A percentile compares a stretch with the other conserved stretches of the same genome.
phyloP scores from a whole-genome alignment of 2,113 vertebrate species.

The Hoplias malabaricus region DNA sequence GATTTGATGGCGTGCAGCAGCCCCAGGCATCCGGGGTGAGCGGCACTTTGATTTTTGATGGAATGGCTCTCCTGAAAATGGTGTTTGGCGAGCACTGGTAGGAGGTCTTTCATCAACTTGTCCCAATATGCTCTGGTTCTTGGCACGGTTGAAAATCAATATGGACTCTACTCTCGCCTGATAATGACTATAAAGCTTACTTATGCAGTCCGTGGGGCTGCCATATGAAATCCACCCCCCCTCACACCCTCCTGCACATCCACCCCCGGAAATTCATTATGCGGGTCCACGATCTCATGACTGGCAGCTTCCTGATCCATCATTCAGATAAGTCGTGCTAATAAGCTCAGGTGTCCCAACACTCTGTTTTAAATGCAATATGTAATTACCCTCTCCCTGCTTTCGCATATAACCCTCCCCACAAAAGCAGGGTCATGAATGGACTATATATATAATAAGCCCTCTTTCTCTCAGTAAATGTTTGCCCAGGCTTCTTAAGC shows the following conservation, averaged over 20 bases:
- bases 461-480: too few species aligned
- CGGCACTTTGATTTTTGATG: slow-evolving; percentile 67
- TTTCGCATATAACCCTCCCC: not conserved
- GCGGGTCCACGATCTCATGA: not conserved
- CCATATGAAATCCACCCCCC: not conserved
- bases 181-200: slow-evolving; percentile 56
- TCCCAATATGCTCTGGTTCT: slow-evolving; percentile 59
- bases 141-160: slow-evolving; percentile 61
- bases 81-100: slow-evolving; percentile 65
- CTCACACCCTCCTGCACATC: not conserved
- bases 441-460: too few species aligned
- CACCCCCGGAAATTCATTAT: not conserved
- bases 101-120: slow-evolving; percentile 68
- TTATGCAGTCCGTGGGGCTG: slow-evolving; percentile 27
- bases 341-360: not conserved
- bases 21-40: slow-evolving; percentile 60
- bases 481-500: too few species aligned
- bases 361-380: too few species aligned
- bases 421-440: too few species aligned
- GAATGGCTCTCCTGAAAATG: slow-evolving; percentile 64
- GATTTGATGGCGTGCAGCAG: slow-evolving; percentile 50
- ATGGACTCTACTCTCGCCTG: slow-evolving; percentile 50
- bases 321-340: slow-evolving; percentile 22
- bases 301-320: slow-evolving; percentile 27
- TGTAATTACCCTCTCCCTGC: not conserved